Base-by-base conservation (phyloP, 2,888 invertebrate genomes). In the Melangyna quadrimaculata region DNA sequence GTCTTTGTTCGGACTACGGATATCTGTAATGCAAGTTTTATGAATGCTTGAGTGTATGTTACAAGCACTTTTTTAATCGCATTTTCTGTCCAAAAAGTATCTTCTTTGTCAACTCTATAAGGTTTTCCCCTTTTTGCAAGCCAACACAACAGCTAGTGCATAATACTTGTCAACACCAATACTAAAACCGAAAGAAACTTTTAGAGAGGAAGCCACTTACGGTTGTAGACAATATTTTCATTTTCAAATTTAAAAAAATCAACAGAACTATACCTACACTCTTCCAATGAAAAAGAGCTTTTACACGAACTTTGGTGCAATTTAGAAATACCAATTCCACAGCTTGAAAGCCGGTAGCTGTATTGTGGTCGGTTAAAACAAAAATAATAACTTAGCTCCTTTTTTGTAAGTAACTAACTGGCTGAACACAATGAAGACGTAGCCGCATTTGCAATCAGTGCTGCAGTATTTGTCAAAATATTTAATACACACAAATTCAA, bases 201-300 rank as follows among this genome's bases (percentile, higher is more conserved):
- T 63, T 29, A 48, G 83, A 83, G 83, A 83, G 83, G 70, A 83
- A 83, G 55, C 29, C 70, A 74, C 83, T 78, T 78, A 35, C 55
- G 37, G 29, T 17, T 35, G 19, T 29, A 29, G 45, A 69, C 55
- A 51, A 19, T 45, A 53, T 53, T 53, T 53, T 53, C n/a, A 7
- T 24, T 51, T 55, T 53, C 29, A 55, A 67, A 27, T 12, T 14
- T 55, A 27, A 67, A 24, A 48, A 40, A 22, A 55, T 75, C 77
- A 29, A 71, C 48, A 67, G 65, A 37, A 12, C 22, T 48, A n/a
- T 72, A 17, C 48, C 22, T 48, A n/a, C 78, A 17, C 48, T 27
- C 10, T 24, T 55, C n/a, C 32, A 61, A 53, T 72, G 37, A 43
- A 61, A 67, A 51, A 69, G 67, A 82, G 82, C 78, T 82, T 75